Percentiles rank a stretch among this genome's conserved stretches.
phyloP scores from a whole-genome alignment of 2,113 vertebrate species.

The Desmodus rotundus region DNA sequence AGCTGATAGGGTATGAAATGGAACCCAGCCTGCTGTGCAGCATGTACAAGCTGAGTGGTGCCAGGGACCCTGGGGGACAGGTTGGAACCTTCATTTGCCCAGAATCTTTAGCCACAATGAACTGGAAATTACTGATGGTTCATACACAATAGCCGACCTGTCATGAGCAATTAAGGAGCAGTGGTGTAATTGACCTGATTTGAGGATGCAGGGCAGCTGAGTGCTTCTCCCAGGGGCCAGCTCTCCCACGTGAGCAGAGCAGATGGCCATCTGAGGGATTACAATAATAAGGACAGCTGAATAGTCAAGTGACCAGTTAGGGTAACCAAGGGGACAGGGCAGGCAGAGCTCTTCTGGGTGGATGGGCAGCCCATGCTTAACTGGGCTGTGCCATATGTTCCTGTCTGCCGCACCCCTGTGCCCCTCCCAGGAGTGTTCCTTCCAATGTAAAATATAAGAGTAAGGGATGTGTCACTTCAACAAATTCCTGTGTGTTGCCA shows the following conservation, averaged over 20 bases:
- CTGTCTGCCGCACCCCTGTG: background rate
- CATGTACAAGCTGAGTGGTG: background rate
- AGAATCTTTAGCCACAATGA: constrained; percentile 65
- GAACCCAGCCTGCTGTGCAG: background rate
- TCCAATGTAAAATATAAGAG: background rate
- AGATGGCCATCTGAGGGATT: constrained; percentile 70
- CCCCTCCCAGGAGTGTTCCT: background rate
- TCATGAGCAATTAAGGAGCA: constrained; percentile 69
- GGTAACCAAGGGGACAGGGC: constrained; percentile 58
- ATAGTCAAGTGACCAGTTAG: constrained; percentile 65
- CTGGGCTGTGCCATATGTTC: constrained; percentile 40
- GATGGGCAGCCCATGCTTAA: constrained; percentile 15
- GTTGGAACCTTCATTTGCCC: constrained; percentile 61
- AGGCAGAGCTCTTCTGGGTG: constrained; percentile 57
- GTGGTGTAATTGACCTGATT: constrained; percentile 71
- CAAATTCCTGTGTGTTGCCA: background rate
- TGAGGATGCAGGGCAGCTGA: constrained; percentile 67
- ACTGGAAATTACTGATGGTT: constrained; percentile 68
- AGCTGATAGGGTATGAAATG: constrained; percentile 10
- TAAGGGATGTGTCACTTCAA: background rate
- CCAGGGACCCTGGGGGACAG: constrained; percentile 1
- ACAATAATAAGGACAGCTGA: constrained; percentile 65
- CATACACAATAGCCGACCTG: constrained; percentile 48
- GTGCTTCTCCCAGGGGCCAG: constrained; percentile 50
- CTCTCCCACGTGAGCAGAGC: constrained; percentile 52